phyloP scores from a whole-genome alignment of 2,888 invertebrate genomes.

The Epiblema foenella region DNA sequence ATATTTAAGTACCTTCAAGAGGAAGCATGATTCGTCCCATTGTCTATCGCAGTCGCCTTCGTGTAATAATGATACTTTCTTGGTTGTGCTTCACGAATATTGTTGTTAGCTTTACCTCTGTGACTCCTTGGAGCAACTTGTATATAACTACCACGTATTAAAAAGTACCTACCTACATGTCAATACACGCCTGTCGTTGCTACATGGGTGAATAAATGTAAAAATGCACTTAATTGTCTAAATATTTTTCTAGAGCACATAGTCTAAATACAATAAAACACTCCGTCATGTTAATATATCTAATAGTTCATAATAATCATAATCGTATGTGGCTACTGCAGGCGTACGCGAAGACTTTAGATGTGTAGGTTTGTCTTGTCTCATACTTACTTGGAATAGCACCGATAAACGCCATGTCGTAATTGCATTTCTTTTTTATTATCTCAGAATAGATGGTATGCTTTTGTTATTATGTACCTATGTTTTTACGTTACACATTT shows the following conservation, averaged over 20 bases:
- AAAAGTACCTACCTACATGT: not conserved
- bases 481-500: slow-evolving; percentile 68
- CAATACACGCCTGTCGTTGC: slow-evolving; percentile 35
- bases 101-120: slow-evolving; percentile 46
- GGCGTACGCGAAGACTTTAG: slow-evolving; percentile 22
- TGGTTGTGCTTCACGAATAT: slow-evolving; percentile 52
- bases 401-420: slow-evolving; percentile 46
- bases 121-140: slow-evolving; percentile 9
- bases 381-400: slow-evolving; percentile 16
- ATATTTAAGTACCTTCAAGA: slow-evolving; percentile 55
- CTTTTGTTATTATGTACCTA: slow-evolving; percentile 70
- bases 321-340: slow-evolving; percentile 33
- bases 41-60: slow-evolving; percentile 43
- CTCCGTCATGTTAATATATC: slow-evolving; percentile 37
- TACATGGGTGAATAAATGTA: slow-evolving; percentile 18
- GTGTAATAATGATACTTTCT: slow-evolving; percentile 46
- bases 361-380: slow-evolving; percentile 5
- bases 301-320: slow-evolving; percentile 15
- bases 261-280: slow-evolving; percentile 31
- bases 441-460: slow-evolving; percentile 70
- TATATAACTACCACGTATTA: slow-evolving; percentile 12
- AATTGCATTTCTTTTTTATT: slow-evolving; percentile 74
- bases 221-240: slow-evolving; percentile 36
- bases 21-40: slow-evolving; percentile 29
- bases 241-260: slow-evolving; percentile 42